These are phyloP conservation scores for Eidolon dupreanum DNA, from an alignment of 2,797 vertebrate species.

Conservation along the genomic window DNA sequence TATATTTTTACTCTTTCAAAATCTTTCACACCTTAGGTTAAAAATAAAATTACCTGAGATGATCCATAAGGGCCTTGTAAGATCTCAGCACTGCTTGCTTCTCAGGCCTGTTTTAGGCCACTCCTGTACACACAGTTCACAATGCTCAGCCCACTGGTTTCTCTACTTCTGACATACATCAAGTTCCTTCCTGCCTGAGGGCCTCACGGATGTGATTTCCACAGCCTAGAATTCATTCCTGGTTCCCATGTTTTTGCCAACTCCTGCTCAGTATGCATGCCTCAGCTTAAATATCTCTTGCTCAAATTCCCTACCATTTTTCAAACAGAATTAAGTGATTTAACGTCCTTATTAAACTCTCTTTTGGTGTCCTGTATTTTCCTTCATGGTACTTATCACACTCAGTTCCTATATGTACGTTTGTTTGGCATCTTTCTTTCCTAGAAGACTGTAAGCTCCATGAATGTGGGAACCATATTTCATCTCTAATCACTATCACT, in stretches of 20 bases:
- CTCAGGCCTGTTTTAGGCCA: neutral
- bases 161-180: neutral
- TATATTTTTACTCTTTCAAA: neutral
- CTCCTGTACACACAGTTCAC: too few relatives aligned
- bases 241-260: neutral
- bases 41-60: neutral
- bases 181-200: neutral
- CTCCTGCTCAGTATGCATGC: neutral
- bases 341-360: neutral
- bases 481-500: neutral
- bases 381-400: neutral
- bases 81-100: neutral
- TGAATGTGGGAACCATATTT: neutral
- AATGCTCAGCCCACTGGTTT: neutral
- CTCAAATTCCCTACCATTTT: neutral
- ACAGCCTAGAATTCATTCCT: neutral
- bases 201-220: neutral
- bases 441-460: neutral
- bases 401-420: neutral
- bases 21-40: neutral
- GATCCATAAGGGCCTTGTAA: neutral
- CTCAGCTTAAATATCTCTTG: neutral
- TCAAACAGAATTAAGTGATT: neutral
- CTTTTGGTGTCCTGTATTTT: neutral
- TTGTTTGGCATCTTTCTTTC: neutral